Evolutionary conservation across 2,797 vertebrate genomes (phyloP).

Genomic region (Brotula barbata): DNA sequence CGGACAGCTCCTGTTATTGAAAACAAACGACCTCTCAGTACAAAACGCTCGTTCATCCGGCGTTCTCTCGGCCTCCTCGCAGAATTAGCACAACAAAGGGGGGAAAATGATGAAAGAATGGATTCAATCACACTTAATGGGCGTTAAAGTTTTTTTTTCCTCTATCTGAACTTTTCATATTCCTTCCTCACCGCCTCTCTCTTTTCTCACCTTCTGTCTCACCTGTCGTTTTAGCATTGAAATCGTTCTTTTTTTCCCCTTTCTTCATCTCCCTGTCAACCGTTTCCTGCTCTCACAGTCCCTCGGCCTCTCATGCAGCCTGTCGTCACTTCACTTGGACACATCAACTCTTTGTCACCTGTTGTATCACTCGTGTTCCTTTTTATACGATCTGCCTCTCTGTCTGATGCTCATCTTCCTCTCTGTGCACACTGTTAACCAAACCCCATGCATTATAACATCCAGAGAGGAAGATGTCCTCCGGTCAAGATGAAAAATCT

Average conservation of each 20-base stretch:
- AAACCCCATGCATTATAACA: too few relatives aligned
- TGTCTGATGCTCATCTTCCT: not conserved
- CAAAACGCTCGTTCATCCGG: too few relatives aligned
- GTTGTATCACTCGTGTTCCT: slow-evolving; percentile 2
- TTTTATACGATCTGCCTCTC: not conserved
- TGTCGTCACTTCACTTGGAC: slow-evolving; percentile 22
- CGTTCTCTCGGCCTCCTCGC: slow-evolving; percentile 17
- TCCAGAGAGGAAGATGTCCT: too few relatives aligned
- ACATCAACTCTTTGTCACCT: slow-evolving; percentile 20
- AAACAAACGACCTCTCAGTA: slow-evolving; percentile 6
- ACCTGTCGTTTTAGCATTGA: slow-evolving; percentile 15
- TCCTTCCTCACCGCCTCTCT: slow-evolving; percentile 17
- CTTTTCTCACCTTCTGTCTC: slow-evolving; percentile 29
- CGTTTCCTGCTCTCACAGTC: slow-evolving; percentile 11
- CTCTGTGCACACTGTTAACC: too few relatives aligned
- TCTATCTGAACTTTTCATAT: slow-evolving; percentile 32
- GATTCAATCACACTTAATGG: slow-evolving; percentile 9
- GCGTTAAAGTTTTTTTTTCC: slow-evolving; percentile 14
- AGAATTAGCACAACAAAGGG: slow-evolving; percentile 8
- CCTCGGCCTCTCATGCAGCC: not conserved
- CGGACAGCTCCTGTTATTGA: slow-evolving; percentile 5
- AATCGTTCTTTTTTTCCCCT: not conserved
- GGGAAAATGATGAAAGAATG: slow-evolving; percentile 7
- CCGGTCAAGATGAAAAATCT: too few relatives aligned
- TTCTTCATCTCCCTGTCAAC: not conserved